These are phyloP conservation scores for Ischnura elegans DNA, from an alignment of 2,888 invertebrate genomes.

Conservation along the genomic window DNA sequence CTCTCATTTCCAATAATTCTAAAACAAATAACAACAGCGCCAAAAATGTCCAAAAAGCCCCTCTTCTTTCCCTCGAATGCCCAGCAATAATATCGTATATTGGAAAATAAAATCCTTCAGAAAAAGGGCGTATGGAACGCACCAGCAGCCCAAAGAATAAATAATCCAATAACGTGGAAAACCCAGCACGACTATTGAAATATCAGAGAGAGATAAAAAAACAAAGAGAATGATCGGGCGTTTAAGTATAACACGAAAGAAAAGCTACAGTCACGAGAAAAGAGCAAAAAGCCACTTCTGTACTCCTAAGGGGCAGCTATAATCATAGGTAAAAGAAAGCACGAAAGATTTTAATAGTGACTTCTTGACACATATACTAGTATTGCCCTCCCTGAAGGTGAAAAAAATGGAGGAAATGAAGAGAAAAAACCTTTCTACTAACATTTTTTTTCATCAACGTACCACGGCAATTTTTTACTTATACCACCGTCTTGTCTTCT, in stretches of 20 bases:
- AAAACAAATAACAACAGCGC: not conserved
- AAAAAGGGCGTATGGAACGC: not conserved
- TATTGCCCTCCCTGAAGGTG: no score
- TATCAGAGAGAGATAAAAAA: not conserved
- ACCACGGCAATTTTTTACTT: no score
- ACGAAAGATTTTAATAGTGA: no score
- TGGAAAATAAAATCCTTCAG: not conserved
- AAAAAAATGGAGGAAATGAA: no score
- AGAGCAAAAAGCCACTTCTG: slow-evolving; percentile 15
- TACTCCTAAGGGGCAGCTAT: no score
- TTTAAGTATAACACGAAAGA: not conserved
- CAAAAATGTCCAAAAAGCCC: not conserved
- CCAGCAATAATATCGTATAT: not conserved
- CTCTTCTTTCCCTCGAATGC: not conserved
- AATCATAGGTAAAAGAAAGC: no score
- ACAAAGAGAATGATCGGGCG: not conserved
- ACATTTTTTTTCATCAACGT: no score
- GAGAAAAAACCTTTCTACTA: no score
- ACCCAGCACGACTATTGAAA: not conserved
- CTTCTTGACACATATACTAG: no score
- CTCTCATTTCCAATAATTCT: not conserved
- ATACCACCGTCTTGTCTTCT: no score
- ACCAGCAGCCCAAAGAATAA: not conserved
- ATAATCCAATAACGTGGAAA: slow-evolving; percentile 4
- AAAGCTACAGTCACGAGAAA: not conserved